Evolutionary conservation across 37 sponge, comb jelly and placozoan species (phyloP).

Genomic region (Bolinopsis microptera): DNA sequence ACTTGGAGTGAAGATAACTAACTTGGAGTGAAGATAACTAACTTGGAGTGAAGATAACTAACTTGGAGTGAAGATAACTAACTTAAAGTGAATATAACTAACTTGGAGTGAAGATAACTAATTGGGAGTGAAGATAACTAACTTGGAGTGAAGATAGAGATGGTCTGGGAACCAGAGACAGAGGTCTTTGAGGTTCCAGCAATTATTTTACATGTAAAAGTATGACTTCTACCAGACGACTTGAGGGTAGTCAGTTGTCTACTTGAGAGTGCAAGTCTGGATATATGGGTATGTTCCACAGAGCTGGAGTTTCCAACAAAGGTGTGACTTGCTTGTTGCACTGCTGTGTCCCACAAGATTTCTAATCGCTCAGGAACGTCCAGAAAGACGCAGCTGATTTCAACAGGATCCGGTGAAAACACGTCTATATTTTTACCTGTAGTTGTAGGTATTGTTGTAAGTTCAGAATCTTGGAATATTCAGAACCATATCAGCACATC

Average conservation of each 20-base stretch:
- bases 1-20: too few species aligned
- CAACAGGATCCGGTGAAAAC: neutral
- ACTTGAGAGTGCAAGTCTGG: neutral
- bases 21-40: too few species aligned
- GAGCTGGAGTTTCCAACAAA: neutral
- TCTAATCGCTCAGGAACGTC: neutral
- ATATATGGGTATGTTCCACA: neutral
- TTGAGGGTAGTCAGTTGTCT: neutral
- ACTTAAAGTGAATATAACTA: too few species aligned
- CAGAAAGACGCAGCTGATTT: neutral
- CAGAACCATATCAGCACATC: too few species aligned
- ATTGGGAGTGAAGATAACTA: too few species aligned
- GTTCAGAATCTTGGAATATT: too few species aligned
- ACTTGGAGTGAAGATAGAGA: neutral
- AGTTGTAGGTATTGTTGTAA: neutral
- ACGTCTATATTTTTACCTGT: too few species aligned
- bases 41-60: too few species aligned
- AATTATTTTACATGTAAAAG: neutral
- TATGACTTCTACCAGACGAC: neutral
- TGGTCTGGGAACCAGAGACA: neutral
- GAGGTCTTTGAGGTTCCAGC: neutral
- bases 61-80: too few species aligned
- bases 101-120: too few species aligned
- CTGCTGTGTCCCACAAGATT: neutral
- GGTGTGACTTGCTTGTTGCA: neutral